A percentile compares a stretch with the other conserved stretches of the same genome.
These are phyloP conservation scores for Saccostrea cuccullata DNA, from an alignment of 1,140 invertebrate species.

Conservation along the genomic window DNA sequence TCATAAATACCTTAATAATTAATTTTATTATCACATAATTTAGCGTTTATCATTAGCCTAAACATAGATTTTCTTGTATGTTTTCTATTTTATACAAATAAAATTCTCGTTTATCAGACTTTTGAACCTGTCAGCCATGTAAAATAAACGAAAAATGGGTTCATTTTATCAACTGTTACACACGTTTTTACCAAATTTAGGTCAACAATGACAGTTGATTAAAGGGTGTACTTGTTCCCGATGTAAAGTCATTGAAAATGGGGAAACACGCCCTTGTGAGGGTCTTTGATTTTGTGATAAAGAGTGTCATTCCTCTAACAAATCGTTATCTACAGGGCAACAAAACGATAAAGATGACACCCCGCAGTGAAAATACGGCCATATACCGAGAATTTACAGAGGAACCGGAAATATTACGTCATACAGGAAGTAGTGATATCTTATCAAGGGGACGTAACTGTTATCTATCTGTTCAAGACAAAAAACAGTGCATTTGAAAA, in stretches of 20 bases:
- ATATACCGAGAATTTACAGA: neutral
- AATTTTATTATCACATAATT: too few relatives aligned
- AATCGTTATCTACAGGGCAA: neutral
- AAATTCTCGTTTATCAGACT: too few relatives aligned
- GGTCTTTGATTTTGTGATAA: slow-evolving; percentile 23
- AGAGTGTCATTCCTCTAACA: neutral
- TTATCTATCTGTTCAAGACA: too few relatives aligned
- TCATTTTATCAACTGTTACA: neutral
- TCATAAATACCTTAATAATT: too few relatives aligned
- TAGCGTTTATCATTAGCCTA: too few relatives aligned
- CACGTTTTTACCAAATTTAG: neutral
- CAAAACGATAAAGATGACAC: neutral
- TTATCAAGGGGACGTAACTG: too few relatives aligned
- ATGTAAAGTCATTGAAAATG: neutral
- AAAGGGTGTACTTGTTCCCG: neutral
- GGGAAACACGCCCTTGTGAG: neutral
- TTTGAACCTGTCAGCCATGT: too few relatives aligned
- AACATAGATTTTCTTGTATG: too few relatives aligned
- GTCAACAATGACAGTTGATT: neutral
- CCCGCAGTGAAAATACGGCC: neutral
- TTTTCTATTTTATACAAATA: too few relatives aligned
- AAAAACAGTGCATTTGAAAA: too few relatives aligned
- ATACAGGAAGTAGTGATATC: neutral
- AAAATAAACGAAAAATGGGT: too few relatives aligned
- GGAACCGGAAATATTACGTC: neutral